Conservation (phyloP, 2,113 vertebrate genomes). For the Notothenia coriiceps region DNA sequence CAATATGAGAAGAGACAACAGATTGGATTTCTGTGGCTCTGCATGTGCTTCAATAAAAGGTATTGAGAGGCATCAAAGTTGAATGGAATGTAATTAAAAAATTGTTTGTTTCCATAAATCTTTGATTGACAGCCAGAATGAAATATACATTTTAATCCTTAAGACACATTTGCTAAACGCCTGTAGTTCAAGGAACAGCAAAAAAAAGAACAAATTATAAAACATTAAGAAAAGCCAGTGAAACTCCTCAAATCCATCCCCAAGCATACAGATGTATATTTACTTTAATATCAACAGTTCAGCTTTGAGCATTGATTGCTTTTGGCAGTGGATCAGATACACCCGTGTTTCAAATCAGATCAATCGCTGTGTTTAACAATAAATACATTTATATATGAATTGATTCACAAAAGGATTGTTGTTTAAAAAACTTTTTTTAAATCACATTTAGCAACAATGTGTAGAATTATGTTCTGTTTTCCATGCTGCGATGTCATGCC, state of each 20-base stretch:
- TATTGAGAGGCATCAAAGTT: constrained; percentile 8
- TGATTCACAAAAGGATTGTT: no score
- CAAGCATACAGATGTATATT: constrained; percentile 1
- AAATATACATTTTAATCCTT: not conserved
- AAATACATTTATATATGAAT: not conserved
- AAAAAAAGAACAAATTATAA: not conserved
- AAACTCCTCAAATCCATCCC: constrained; percentile 8
- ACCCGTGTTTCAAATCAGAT: not conserved
- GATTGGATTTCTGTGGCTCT: constrained; percentile 12
- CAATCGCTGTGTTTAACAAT: not conserved
- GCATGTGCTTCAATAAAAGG: not conserved
- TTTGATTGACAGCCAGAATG: not conserved
- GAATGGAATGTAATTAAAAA: constrained; percentile 13
- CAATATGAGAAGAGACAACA: not conserved
- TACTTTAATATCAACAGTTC: constrained; percentile 18
- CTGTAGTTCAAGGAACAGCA: constrained; percentile 3
- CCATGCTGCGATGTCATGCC: not conserved
- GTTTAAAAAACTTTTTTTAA: no score
- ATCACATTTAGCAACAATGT: not conserved
- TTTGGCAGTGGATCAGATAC: constrained; percentile 10
- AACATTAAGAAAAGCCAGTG: not conserved
- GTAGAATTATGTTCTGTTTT: not conserved
- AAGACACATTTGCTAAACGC: not conserved
- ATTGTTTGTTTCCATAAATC: constrained; percentile 8
- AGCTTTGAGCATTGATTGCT: constrained; percentile 1